These are phyloP conservation scores for Gerris lacustris DNA, from an alignment of 2,888 invertebrate genomes.

Conservation along the genomic window DNA sequence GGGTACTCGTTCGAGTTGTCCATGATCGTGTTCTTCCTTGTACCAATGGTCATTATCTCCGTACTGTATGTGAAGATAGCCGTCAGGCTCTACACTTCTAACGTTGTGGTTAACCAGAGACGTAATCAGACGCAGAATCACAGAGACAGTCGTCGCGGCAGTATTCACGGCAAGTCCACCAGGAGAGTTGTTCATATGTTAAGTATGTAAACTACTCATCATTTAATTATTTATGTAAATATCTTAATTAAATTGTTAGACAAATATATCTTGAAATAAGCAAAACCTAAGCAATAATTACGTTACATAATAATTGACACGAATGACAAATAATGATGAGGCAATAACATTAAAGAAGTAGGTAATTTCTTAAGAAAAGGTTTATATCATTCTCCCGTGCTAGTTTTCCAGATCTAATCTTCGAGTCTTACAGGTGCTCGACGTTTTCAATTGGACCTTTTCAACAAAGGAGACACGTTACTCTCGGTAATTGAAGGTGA, in stretches of 20 bases:
- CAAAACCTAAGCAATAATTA: too few species aligned
- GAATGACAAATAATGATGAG: too few species aligned
- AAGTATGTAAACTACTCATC: constrained; percentile 19
- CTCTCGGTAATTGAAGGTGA: too few species aligned
- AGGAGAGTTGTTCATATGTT: constrained; percentile 29
- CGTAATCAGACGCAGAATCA: constrained; percentile 16
- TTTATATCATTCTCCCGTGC: too few species aligned
- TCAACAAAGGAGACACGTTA: too few species aligned
- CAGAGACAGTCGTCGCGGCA: constrained; percentile 19
- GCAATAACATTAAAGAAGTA: too few species aligned
- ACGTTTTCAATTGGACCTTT: too few species aligned
- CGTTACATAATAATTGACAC: too few species aligned
- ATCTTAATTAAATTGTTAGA: neutral
- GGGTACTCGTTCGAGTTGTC: constrained; percentile 45
- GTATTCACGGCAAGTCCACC: constrained; percentile 20
- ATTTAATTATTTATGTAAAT: constrained; percentile 1
- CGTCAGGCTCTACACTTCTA: constrained; percentile 41
- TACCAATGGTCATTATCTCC: constrained; percentile 49
- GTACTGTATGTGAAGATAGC: constrained; percentile 45
- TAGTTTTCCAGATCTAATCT: too few species aligned
- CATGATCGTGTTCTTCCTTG: constrained; percentile 49
- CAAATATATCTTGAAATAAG: too few species aligned
- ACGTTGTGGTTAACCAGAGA: constrained; percentile 20
- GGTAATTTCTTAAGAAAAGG: too few species aligned
- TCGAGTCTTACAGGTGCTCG: too few species aligned